Evolutionary conservation across 2,888 invertebrate genomes (phyloP), one percentile per base, ranked within the genome.

Genomic region (Drosophila kambysellisi): DNA sequence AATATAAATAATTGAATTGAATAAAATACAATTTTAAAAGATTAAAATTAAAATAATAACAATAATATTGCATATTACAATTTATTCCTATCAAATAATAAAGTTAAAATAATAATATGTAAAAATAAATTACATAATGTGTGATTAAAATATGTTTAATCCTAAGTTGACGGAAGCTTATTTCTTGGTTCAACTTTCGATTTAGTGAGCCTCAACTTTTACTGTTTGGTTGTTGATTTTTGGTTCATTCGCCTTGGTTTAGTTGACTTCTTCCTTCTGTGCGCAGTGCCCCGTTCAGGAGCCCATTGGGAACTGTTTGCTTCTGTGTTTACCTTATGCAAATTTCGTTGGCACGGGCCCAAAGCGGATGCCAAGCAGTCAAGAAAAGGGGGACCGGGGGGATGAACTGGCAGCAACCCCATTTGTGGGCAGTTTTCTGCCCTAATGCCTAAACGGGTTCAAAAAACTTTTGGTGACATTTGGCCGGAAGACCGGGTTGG

Each of bases 381-480:
- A 8, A 25, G 25, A 8, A 15, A 5, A 1, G 7, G 7, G 46
- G 46, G 20, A 20, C 20, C 20, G 17, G 8, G 15, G 12, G 20
- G 25, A 7, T 17, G 33, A 25, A 7, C 9, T 11, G 54, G 25
- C 29, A n/a, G 46, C 71, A 58, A 71, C 71, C 71, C 66, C 66
- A 46, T 41, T 61, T 65, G 61, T 64, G 64, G 50, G 39, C 64
- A 63, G 48, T 50, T 63, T 43, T 37, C 25, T 25, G 30, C 53
- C 33, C 62, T 32, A 11, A 37, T 39, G 66, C 20, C 20, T 29
- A 32, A 80, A 80, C 50, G 89, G 50, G 89, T 89, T 85, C 84
- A 87, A 89, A 82, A 89, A 85, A 88, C 84, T 85, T 87, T 77
- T 65, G 88, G 82, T 89, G 84, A 85, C 89, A 89, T 87, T 85